phyloP scores from a whole-genome alignment of 2,113 vertebrate genomes.

The Salvelinus namaycush region DNA sequence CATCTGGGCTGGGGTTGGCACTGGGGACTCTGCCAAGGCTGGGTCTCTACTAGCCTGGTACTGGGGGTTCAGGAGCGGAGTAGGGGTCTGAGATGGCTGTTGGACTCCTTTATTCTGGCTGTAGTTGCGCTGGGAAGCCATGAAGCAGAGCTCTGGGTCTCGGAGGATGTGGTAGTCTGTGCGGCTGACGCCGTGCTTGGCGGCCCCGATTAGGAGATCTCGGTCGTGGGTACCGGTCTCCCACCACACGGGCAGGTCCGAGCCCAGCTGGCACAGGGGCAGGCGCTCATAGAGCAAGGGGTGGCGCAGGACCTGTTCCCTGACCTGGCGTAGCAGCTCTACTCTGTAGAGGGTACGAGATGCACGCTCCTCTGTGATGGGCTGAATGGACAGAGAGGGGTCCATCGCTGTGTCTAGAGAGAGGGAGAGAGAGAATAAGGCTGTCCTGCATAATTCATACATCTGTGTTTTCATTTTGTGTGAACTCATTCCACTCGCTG shows the following conservation, averaged over 20 bases:
- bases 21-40: slow-evolving; percentile 72
- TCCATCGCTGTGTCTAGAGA: slow-evolving; percentile 83
- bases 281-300: slow-evolving; percentile 86
- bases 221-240: slow-evolving; percentile 90
- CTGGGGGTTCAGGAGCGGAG: slow-evolving; percentile 79
- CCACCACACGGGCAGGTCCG: slow-evolving; percentile 96
- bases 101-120: slow-evolving; percentile 83
- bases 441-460: slow-evolving; percentile 8
- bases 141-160: slow-evolving; percentile 95
- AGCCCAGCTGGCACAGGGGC: slow-evolving; percentile 88
- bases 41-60: slow-evolving; percentile 67
- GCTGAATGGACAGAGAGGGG: slow-evolving; percentile 89
- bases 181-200: slow-evolving; percentile 96
- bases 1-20: slow-evolving; percentile 69
- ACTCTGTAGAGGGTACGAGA: slow-evolving; percentile 96
- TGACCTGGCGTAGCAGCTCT: slow-evolving; percentile 93
- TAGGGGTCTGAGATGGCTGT: slow-evolving; percentile 28
- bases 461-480: slow-evolving; percentile 20
- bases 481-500: slow-evolving; percentile 23
- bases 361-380: slow-evolving; percentile 96
- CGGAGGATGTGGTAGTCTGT: slow-evolving; percentile 98
- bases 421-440: neutral
- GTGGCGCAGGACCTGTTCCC: slow-evolving; percentile 93
- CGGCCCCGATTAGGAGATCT: slow-evolving; percentile 92
- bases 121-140: slow-evolving; percentile 89